A percentile compares a stretch with the other conserved stretches of the same genome.
Evolutionary conservation across 2,113 vertebrate species (phyloP).

Genomic region (Murina feae): DNA sequence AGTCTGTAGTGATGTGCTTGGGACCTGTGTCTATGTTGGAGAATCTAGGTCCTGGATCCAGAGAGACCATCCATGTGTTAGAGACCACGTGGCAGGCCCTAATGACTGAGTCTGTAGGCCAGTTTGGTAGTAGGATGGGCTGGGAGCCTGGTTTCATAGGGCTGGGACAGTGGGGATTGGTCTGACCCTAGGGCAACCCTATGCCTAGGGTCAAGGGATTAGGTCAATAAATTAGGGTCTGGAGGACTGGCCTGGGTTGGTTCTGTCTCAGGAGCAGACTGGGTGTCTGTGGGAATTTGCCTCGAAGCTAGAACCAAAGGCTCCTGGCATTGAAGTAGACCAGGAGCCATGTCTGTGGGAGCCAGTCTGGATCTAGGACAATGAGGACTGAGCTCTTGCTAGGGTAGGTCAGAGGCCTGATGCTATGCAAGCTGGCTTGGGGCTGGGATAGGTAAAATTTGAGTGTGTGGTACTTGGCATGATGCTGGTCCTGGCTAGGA

Average conservation of each 20-base stretch:
- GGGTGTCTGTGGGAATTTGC: not conserved
- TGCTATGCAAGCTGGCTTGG: not conserved
- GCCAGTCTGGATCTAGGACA: not conserved
- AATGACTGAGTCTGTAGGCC: not conserved
- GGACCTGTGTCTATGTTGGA: not conserved
- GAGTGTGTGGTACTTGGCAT: not conserved
- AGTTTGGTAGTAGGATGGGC: not conserved
- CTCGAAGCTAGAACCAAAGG: not conserved
- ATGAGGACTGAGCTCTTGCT: not conserved
- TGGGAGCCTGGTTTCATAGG: not conserved
- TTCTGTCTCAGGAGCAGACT: not conserved
- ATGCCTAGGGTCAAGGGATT: not conserved
- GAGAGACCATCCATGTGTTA: not conserved
- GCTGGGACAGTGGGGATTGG: not conserved
- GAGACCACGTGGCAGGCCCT: not conserved
- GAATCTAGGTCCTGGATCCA: not conserved
- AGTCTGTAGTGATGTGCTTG: not conserved
- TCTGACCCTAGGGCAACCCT: not conserved
- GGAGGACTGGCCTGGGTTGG: not conserved
- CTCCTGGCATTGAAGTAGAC: not conserved
- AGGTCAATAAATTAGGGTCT: not conserved
- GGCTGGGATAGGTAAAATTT: not conserved
- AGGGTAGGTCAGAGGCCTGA: not conserved
- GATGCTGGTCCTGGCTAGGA: not conserved
- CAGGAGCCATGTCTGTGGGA: not conserved